These are phyloP conservation scores for Oreochromis spilurus DNA, from an alignment of 2,113 vertebrate species.

Conservation along the genomic window DNA sequence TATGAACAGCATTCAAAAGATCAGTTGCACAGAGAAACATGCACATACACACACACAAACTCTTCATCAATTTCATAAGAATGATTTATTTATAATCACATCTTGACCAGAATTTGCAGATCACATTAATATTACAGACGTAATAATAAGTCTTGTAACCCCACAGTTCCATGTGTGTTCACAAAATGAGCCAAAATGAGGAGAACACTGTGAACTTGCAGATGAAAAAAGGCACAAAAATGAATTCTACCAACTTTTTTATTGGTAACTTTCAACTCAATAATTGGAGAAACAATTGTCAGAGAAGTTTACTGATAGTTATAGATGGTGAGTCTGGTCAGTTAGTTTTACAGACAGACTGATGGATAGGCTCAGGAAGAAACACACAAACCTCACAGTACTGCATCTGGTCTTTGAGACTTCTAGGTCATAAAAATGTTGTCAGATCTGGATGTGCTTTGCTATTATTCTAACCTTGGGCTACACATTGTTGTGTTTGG, in stretches of 20 bases:
- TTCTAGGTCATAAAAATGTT: neutral
- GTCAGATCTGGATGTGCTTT: neutral
- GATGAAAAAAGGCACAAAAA: neutral
- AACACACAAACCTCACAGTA: neutral
- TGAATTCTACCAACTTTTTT: neutral
- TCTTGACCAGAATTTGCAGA: neutral
- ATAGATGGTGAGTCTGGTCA: neutral
- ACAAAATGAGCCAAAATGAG: neutral
- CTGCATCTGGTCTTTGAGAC: neutral
- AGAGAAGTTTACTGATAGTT: neutral
- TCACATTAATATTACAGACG: constrained; percentile 25
- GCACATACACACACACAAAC: neutral
- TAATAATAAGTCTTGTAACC: constrained; percentile 1
- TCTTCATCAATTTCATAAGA: neutral
- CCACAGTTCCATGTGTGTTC: neutral
- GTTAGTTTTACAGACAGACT: neutral
- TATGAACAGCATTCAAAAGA: neutral
- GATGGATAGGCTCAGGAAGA: neutral
- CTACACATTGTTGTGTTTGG: neutral
- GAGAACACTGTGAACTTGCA: neutral
- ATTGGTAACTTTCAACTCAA: neutral
- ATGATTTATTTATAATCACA: constrained; percentile 30
- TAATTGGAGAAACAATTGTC: neutral
- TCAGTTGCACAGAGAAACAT: neutral
- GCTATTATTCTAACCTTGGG: neutral